Conservation (phyloP, 2,113 vertebrate genomes). For the Gasterosteus aculeatus region DNA sequence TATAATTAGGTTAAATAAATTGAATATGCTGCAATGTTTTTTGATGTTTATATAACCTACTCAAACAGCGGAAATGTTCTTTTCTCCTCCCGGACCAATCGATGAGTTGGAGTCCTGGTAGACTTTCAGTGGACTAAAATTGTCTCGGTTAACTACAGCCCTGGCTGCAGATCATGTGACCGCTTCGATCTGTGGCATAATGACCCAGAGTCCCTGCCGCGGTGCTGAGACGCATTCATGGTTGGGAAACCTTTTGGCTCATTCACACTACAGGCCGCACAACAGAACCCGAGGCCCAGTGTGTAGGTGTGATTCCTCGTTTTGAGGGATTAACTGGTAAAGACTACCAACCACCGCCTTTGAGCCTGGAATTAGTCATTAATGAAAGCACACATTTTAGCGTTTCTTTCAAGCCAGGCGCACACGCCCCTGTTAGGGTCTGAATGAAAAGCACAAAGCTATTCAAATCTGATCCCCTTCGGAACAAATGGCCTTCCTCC, state of each 20-base stretch:
- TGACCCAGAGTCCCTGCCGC: not conserved
- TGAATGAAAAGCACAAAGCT: conserved; percentile 72
- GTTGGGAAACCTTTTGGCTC: conserved; percentile 49
- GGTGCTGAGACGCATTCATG: conserved; percentile 35
- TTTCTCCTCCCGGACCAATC: not conserved
- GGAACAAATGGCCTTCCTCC: conserved; percentile 79
- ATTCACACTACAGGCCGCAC: conserved; percentile 45
- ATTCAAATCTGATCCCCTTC: conserved; percentile 72
- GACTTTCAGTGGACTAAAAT: not conserved
- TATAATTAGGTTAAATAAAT: not conserved
- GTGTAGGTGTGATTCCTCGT: conserved; percentile 71
- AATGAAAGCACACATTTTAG: conserved; percentile 76
- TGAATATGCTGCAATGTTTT: too few relatives aligned
- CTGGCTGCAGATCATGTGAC: not conserved
- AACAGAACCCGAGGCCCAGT: conserved; percentile 67
- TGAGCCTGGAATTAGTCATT: conserved; percentile 78
- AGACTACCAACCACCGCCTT: conserved; percentile 81
- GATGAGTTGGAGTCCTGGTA: not conserved
- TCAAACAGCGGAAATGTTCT: not conserved
- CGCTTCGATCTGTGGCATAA: conserved; percentile 17
- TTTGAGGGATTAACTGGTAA: conserved; percentile 81
- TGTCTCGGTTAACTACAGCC: not conserved
- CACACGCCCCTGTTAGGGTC: conserved; percentile 69
- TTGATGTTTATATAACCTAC: not conserved
- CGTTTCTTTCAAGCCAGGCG: conserved; percentile 46